Conservation (phyloP, 2,797 vertebrate genomes). For the Amblyraja radiata region DNA sequence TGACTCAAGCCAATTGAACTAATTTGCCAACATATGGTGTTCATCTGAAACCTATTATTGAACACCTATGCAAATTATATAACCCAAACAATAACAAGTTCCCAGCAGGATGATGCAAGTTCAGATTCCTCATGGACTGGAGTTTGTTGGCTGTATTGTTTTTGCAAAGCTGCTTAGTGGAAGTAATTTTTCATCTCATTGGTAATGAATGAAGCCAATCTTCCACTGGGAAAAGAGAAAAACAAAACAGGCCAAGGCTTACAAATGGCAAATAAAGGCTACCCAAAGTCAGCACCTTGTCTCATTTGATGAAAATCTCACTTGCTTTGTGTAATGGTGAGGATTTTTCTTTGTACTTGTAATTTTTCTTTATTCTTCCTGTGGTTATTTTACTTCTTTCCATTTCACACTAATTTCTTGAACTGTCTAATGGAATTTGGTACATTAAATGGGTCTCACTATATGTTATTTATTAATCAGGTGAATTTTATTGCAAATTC, state of each 20-base stretch:
- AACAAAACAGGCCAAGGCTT: too few relatives aligned
- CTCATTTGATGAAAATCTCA: neutral
- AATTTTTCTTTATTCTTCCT: neutral
- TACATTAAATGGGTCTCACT: too few relatives aligned
- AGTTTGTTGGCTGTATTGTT: neutral
- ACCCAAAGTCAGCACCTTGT: neutral
- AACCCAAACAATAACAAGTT: neutral
- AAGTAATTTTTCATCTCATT: neutral
- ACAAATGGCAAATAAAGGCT: neutral
- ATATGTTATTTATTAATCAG: neutral
- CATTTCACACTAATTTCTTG: too few relatives aligned
- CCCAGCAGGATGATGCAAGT: neutral
- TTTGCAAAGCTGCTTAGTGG: neutral
- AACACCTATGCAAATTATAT: neutral
- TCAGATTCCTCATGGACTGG: neutral
- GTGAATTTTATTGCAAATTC: neutral
- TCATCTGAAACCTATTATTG: slow-evolving; percentile 20
- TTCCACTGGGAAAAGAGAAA: neutral
- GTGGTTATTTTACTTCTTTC: neutral
- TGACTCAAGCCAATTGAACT: neutral
- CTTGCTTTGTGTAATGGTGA: neutral
- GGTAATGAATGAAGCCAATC: neutral
- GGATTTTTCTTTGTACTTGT: neutral
- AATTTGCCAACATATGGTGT: neutral
- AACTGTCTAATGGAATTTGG: neutral